Base-by-base conservation (phyloP, 2,113 vertebrate genomes). In the Isichthys henryi region DNA sequence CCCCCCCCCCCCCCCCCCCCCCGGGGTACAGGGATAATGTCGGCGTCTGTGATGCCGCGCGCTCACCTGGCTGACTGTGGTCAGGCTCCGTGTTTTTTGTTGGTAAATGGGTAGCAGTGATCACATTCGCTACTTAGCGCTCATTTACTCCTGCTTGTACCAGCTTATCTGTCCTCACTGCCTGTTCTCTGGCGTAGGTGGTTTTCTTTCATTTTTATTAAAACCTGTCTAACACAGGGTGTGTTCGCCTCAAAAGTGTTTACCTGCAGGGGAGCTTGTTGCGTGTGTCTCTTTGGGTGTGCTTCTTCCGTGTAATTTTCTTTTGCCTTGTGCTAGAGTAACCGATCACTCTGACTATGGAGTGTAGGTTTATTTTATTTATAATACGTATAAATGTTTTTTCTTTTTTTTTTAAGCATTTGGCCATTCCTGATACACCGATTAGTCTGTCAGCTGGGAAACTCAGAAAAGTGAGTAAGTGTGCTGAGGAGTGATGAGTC, bases 341-440 rank as follows among this genome's bases (percentile, higher is more conserved):
- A 90, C 90, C 91, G 92, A 91, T 92, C 93, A 93, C 93, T 93
- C 91, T 80, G 70, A 94, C 56, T 93, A 94, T 92, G 80, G 91
- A 91, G 92, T 92, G 92, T 52, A 49, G 31, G 9, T 35, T 82
- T 70, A 11, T 70, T 31, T 27, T 31, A 70, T 66, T 27, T 31
- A 66, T 66, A 66, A 39, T 46, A 52, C 39, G 21, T 58, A n/a
- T 58, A 56, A 7, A 23, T 56, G 19, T 56, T 56, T 56, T 5
- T 27, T 45, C 5, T 62, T 62, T 27, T 53, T 56, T 56, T 8
- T 83, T 13, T 89, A 52, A 89, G 53, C 83, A 89, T 35, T 87
- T 52, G 90, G 90, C 70, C 77, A 86, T 87, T 39, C 88, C 89
- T 89, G 66, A 39, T 31, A 48, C 48, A 86, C 91, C 89, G 45